Evolutionary conservation across 2,888 invertebrate species (phyloP).

Genomic region (Lycaena phlaeas): DNA sequence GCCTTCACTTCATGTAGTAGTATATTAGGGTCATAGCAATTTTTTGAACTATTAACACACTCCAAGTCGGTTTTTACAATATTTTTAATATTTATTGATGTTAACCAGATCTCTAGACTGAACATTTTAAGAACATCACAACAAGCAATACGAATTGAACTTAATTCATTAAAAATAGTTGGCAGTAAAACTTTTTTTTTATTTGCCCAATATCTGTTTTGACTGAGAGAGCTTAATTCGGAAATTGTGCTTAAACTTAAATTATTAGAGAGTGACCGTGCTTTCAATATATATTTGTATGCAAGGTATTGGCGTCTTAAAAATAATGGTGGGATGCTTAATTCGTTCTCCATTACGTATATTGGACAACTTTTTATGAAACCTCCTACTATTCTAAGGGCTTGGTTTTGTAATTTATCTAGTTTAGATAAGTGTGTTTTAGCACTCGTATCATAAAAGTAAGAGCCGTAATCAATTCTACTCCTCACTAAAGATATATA

Average conservation of each 20-base stretch:
- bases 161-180: background rate
- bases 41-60: background rate
- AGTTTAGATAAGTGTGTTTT: slow-evolving; percentile 6
- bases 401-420: slow-evolving; percentile 21
- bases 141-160: background rate
- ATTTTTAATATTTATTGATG: background rate
- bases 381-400: slow-evolving; percentile 4
- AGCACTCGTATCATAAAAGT: slow-evolving; percentile 10
- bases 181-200: background rate
- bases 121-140: background rate
- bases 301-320: slow-evolving; percentile 6
- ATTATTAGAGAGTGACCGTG: slow-evolving; percentile 1
- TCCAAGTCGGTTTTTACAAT: background rate
- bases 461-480: slow-evolving; percentile 10
- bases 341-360: slow-evolving; percentile 7
- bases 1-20: background rate
- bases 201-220: background rate
- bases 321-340: slow-evolving; percentile 3
- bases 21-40: background rate
- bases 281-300: slow-evolving; percentile 8
- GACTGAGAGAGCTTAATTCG: background rate
- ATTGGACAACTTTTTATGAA: slow-evolving; percentile 6
- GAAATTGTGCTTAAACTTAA: background rate
- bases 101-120: background rate
- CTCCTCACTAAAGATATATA: slow-evolving; percentile 9